Evolutionary conservation across 2,888 invertebrate genomes (phyloP).

Genomic region (Flexamia atlantica): DNA sequence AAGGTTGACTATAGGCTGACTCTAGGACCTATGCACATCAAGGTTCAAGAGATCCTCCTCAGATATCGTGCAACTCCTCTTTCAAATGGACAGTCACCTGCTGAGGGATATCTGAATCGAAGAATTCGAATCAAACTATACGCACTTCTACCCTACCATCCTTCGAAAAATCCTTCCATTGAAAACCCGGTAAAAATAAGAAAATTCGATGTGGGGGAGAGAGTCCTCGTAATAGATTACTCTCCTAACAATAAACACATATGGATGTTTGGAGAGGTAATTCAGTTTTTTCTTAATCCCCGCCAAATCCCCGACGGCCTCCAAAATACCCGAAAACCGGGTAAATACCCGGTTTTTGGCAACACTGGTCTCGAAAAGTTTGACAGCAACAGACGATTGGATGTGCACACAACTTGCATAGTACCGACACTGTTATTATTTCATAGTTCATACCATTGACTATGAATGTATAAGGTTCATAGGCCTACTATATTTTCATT

Average conservation of each 20-base stretch:
- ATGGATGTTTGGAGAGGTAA: background rate
- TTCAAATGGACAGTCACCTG: background rate
- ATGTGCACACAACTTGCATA: too few species aligned
- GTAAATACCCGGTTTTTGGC: too few species aligned
- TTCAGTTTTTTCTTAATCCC: too few species aligned
- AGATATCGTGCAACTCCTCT: constrained; percentile 13
- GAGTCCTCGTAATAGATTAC: background rate
- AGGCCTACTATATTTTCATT: too few species aligned
- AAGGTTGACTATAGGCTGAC: too few species aligned
- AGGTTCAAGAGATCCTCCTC: constrained; percentile 6
- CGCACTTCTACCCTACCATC: background rate
- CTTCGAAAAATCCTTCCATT: background rate
- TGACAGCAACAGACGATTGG: too few species aligned
- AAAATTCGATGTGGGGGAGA: background rate
- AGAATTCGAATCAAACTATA: background rate
- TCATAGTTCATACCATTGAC: too few species aligned
- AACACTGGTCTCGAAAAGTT: too few species aligned
- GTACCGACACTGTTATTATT: too few species aligned
- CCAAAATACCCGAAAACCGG: too few species aligned
- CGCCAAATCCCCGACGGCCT: too few species aligned
- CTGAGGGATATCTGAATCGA: background rate
- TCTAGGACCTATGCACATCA: background rate
- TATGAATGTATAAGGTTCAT: too few species aligned
- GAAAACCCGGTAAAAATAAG: background rate
- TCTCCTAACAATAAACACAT: constrained; percentile 3